These are phyloP conservation scores for Furcifer pardalis DNA, from an alignment of 2,797 vertebrate species.

Conservation along the genomic window DNA sequence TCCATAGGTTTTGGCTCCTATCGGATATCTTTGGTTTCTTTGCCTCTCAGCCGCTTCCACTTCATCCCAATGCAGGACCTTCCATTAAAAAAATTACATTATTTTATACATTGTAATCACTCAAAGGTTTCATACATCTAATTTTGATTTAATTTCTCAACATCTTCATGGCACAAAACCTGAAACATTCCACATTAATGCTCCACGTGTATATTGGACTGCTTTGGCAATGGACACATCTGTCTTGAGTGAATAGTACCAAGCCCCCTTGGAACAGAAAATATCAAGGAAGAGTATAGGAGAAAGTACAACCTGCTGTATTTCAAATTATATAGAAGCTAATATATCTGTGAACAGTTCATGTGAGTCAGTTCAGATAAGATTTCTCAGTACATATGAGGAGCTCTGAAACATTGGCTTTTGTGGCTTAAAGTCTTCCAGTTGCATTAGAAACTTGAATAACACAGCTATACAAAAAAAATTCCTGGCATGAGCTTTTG, in stretches of 20 bases:
- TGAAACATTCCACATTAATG: background rate
- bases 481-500: too few species aligned
- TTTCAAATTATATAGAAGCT: too few species aligned
- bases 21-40: background rate
- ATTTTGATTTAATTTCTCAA: too few species aligned
- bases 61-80: slow-evolving; percentile 14
- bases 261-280: background rate
- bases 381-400: background rate
- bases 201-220: background rate
- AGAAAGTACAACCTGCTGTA: too few species aligned
- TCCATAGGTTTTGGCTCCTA: background rate
- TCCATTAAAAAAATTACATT: background rate
- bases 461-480: too few species aligned
- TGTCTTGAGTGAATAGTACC: background rate
- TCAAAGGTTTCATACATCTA: too few species aligned
- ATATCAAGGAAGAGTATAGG: background rate
- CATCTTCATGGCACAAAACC: background rate
- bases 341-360: too few species aligned
- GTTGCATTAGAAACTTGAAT: too few species aligned
- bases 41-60: background rate
- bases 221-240: background rate
- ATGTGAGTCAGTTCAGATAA: too few species aligned
- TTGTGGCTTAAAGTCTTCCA: background rate
- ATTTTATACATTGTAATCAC: too few species aligned
- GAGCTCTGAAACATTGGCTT: too few species aligned